Percentiles rank a stretch among this genome's conserved stretches.
These are phyloP conservation scores for Leucophenga varia DNA, from an alignment of 1,140 invertebrate genomes.

Conservation along the genomic window DNA sequence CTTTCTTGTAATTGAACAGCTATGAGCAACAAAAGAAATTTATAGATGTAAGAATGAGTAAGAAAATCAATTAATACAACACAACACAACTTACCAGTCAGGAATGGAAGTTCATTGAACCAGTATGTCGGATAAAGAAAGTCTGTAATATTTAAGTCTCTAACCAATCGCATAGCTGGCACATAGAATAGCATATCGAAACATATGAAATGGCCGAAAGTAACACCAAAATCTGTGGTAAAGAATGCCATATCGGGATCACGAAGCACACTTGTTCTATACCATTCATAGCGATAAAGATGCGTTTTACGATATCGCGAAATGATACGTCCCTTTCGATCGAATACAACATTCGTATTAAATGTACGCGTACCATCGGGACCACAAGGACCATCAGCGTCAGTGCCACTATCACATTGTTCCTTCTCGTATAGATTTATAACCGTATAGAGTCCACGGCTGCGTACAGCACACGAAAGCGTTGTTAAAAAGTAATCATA, in stretches of 20 bases:
- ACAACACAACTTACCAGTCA: constrained; percentile 59
- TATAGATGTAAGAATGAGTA: neutral
- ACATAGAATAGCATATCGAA: constrained; percentile 73
- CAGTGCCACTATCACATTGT: constrained; percentile 17
- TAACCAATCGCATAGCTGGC: constrained; percentile 58
- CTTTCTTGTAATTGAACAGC: constrained; percentile 58
- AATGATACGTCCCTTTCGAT: constrained; percentile 61
- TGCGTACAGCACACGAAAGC: constrained; percentile 35
- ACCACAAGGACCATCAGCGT: constrained; percentile 23
- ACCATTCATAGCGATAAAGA: constrained; percentile 56
- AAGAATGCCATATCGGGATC: constrained; percentile 47
- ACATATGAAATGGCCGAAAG: constrained; percentile 73
- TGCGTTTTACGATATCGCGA: constrained; percentile 75
- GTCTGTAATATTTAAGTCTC: constrained; percentile 62
- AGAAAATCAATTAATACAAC: neutral
- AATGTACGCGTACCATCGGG: constrained; percentile 36
- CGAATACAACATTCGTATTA: constrained; percentile 74
- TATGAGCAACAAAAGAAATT: constrained; percentile 24
- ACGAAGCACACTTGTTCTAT: constrained; percentile 11
- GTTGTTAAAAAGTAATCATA: constrained; percentile 41
- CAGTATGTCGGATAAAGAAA: constrained; percentile 73
- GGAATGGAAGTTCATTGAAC: constrained; percentile 70
- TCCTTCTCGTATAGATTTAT: constrained; percentile 44
- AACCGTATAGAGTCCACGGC: constrained; percentile 33
- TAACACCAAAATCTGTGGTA: constrained; percentile 72